Conservation (phyloP, 1,140 invertebrate genomes). For the Drosophila setifemur region DNA sequence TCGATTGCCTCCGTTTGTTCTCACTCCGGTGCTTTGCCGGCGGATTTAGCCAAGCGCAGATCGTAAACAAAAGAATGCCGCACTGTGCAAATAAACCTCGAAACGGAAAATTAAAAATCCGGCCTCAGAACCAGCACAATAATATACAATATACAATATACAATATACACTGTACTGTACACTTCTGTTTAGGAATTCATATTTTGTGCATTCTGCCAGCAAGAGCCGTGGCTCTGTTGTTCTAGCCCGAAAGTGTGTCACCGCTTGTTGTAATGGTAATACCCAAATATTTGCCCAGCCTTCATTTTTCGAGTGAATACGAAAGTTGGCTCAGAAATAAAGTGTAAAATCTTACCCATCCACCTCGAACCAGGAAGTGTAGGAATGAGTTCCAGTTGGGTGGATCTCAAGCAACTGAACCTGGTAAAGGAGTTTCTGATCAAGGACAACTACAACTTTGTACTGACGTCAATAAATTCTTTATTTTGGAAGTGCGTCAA, state of each 20-base stretch:
- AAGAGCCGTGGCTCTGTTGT: slow-evolving; percentile 25
- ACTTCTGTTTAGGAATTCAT: slow-evolving; percentile 37
- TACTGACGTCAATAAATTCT: slow-evolving; percentile 36
- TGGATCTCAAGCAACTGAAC: background rate
- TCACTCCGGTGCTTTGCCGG: slow-evolving; percentile 22
- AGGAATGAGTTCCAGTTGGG: background rate
- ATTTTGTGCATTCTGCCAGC: slow-evolving; percentile 53
- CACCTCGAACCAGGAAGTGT: background rate
- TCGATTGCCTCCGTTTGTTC: slow-evolving; percentile 36
- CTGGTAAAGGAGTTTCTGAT: slow-evolving; percentile 20
- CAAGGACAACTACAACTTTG: slow-evolving; percentile 36
- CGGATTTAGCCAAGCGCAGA: slow-evolving; percentile 41
- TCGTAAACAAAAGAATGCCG: slow-evolving; percentile 38
- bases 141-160: too few species aligned
- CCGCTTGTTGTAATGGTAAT: slow-evolving; percentile 46
- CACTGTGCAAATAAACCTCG: slow-evolving; percentile 47
- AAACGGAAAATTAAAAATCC: slow-evolving; percentile 43
- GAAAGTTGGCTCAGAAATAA: slow-evolving; percentile 18
- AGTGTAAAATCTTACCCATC: background rate
- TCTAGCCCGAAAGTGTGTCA: slow-evolving; percentile 62
- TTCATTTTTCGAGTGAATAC: slow-evolving; percentile 24
- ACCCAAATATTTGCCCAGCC: slow-evolving; percentile 36
- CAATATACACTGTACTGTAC: too few species aligned
- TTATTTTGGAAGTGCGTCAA: background rate
- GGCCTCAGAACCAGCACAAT: background rate